A percentile compares a stretch with the other conserved stretches of the same genome.
These are phyloP conservation scores for Coleophora flavipennella DNA, from an alignment of 2,888 invertebrate genomes.

Conservation along the genomic window DNA sequence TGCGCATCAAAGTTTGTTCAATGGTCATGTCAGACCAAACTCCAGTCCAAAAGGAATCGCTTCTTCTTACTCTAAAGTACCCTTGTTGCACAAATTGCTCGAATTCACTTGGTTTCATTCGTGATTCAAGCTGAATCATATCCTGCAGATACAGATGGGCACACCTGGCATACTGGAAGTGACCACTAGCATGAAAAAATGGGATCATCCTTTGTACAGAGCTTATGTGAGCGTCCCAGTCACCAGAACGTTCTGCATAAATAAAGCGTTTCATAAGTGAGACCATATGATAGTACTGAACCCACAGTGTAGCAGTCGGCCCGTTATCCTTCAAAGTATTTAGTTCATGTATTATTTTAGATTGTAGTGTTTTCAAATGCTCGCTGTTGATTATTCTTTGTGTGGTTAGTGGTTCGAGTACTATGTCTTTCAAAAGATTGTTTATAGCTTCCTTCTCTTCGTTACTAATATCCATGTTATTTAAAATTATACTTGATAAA, in stretches of 20 bases:
- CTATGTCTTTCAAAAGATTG: background rate
- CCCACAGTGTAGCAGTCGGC: constrained; percentile 20
- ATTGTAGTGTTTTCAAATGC: background rate
- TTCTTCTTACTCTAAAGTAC: constrained; percentile 22
- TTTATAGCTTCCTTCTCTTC: background rate
- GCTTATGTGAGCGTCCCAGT: background rate
- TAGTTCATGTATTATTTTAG: background rate
- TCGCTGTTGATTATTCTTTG: too few species aligned
- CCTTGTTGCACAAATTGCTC: constrained; percentile 13
- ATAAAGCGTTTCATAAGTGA: constrained; percentile 19
- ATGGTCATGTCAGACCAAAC: constrained; percentile 21
- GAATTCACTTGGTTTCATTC: constrained; percentile 5
- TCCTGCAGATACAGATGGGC: constrained; percentile 16
- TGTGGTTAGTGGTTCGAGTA: background rate
- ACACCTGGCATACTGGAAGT: constrained; percentile 16
- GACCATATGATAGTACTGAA: constrained; percentile 24
- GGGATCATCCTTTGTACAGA: constrained; percentile 3
- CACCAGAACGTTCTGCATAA: constrained; percentile 19
- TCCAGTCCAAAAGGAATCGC: constrained; percentile 21
- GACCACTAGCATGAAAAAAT: constrained; percentile 5
- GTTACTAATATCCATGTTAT: background rate
- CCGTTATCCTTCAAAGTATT: background rate
- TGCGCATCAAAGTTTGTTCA: constrained; percentile 22
- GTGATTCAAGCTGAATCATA: constrained; percentile 11
- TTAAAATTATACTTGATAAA: constrained; percentile 5